phyloP scores from a whole-genome alignment of 1,140 invertebrate species.

The Periplaneta americana region DNA sequence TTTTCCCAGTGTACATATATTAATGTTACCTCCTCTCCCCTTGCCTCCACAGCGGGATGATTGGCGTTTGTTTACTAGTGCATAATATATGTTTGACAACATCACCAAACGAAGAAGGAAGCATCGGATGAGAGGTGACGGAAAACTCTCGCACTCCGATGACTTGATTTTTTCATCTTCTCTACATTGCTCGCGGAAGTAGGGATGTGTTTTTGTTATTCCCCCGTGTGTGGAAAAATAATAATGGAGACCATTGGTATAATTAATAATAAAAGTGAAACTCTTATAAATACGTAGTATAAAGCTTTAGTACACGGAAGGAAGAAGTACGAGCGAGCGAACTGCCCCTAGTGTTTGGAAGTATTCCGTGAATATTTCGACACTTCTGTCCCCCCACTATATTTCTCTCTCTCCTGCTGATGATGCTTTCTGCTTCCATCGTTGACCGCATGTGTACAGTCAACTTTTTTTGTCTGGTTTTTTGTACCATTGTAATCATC shows the following conservation, averaged over 20 bases:
- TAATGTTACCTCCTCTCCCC: constrained; percentile 10
- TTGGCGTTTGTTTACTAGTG: background rate
- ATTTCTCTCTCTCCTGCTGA: background rate
- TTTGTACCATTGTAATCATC: constrained; percentile 18
- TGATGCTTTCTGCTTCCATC: constrained; percentile 16
- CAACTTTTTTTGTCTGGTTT: constrained; percentile 6
- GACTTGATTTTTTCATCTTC: constrained; percentile 6
- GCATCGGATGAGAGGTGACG: background rate
- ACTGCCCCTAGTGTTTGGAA: constrained; percentile 11
- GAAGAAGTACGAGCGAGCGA: constrained; percentile 5
- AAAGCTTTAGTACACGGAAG: constrained; percentile 16
- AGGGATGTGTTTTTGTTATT: constrained; percentile 16
- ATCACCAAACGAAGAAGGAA: background rate
- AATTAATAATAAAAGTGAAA: background rate
- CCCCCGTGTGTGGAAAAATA: constrained; percentile 10
- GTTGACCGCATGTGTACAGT: background rate
- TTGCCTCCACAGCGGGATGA: background rate
- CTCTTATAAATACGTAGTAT: constrained; percentile 16
- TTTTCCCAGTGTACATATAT: constrained; percentile 7
- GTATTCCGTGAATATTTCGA: constrained; percentile 19
- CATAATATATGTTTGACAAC: background rate
- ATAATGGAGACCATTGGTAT: background rate
- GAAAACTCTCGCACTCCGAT: background rate
- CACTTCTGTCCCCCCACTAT: background rate
- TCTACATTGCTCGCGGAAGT: constrained; percentile 13